Conservation (phyloP, 2,888 invertebrate genomes). For the Sylvicola cinctus region DNA sequence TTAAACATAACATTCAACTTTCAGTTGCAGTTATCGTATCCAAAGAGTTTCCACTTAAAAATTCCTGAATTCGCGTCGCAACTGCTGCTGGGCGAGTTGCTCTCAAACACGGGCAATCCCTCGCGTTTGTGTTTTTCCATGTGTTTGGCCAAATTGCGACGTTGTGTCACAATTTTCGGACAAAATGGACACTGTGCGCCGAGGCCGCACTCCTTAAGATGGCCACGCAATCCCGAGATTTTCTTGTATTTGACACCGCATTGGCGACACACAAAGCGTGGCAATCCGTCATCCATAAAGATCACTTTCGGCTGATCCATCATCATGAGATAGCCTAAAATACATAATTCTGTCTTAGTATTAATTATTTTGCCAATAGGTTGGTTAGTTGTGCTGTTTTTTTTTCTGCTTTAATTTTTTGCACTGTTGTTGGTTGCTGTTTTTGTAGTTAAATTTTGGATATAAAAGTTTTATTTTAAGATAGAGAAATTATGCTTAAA, state of each 20-base stretch:
- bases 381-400: too few relatives aligned
- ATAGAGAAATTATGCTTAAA: too few relatives aligned
- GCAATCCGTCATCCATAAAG: constrained; percentile 12
- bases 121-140: constrained; percentile 7
- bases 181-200: constrained; percentile 14
- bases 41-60: not conserved
- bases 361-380: too few relatives aligned
- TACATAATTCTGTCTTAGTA: too few relatives aligned
- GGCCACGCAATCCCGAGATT: constrained; percentile 11
- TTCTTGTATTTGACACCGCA: constrained; percentile 15
- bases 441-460: too few relatives aligned
- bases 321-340: not conserved
- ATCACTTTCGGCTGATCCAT: constrained; percentile 8
- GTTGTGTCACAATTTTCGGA: constrained; percentile 14
- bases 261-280: constrained; percentile 12
- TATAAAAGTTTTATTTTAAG: too few relatives aligned
- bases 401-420: too few relatives aligned
- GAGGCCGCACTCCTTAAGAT: constrained; percentile 13
- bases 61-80: not conserved
- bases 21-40: too few relatives aligned
- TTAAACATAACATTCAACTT: too few relatives aligned
- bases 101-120: not conserved
- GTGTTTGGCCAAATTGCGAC: constrained; percentile 13
- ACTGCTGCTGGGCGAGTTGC: not conserved
- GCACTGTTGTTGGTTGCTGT: too few relatives aligned